Evolutionary conservation across 2,797 vertebrate species (phyloP).

Genomic region (Enteromius fasciolatus): DNA sequence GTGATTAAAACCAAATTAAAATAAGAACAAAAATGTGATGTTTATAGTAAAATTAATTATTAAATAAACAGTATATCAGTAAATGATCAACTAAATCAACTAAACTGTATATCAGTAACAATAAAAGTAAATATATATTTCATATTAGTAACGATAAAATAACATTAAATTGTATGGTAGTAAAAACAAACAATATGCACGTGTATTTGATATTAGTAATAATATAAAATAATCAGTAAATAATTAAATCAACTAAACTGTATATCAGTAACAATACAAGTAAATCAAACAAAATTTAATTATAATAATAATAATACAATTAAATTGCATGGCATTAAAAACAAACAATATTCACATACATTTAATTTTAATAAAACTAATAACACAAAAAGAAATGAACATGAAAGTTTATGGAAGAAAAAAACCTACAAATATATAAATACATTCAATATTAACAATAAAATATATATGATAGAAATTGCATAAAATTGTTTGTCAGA

Average conservation of each 20-base stretch:
- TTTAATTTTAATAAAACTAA: too few species aligned
- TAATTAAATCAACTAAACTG: neutral
- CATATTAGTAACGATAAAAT: neutral
- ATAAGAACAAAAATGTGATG: neutral
- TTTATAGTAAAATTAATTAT: neutral
- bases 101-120: neutral
- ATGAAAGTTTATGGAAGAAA: constrained; percentile 13
- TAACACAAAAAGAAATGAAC: neutral
- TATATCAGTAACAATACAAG: neutral
- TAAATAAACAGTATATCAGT: neutral
- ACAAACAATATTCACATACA: constrained; percentile 26
- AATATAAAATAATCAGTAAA: neutral
- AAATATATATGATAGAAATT: neutral
- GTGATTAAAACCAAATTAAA: neutral
- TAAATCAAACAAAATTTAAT: neutral
- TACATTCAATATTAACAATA: constrained; percentile 11
- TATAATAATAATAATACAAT: neutral
- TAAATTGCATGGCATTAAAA: constrained; percentile 4
- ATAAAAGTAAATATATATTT: neutral
- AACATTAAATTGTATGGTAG: neutral
- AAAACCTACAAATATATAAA: constrained; percentile 3
- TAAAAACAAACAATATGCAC: constrained; percentile 42
- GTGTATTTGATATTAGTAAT: neutral
- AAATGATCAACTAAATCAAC: neutral
- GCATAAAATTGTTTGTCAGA: neutral